Percentiles rank a stretch among this genome's conserved stretches.
Conservation (phyloP, 2,797 vertebrate genomes). For the Xiphophorus birchmanni region DNA sequence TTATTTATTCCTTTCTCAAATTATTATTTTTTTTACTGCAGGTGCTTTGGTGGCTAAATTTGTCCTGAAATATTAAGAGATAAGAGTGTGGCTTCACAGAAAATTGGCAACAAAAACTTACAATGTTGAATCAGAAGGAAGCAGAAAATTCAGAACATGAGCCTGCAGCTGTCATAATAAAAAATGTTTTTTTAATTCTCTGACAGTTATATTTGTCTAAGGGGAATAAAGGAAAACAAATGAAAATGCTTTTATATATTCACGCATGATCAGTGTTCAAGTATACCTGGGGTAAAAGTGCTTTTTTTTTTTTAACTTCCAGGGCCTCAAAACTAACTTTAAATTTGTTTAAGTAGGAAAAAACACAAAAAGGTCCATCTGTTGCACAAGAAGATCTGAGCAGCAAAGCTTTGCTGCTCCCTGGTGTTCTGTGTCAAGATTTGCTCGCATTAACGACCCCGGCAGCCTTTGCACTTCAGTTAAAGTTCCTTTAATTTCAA, state of each 20-base stretch:
- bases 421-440: constrained; percentile 55
- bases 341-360: background rate
- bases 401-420: constrained; percentile 55
- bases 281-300: background rate
- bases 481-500: constrained; percentile 88
- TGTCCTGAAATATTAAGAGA: background rate
- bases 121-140: background rate
- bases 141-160: background rate
- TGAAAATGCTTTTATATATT: background rate
- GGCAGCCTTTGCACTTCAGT: constrained; percentile 46
- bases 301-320: background rate
- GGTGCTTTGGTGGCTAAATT: background rate
- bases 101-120: background rate
- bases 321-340: background rate
- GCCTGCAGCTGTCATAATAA: background rate
- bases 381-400: background rate
- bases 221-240: background rate
- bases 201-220: background rate
- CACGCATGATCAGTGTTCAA: background rate
- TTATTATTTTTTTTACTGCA: background rate
- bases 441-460: background rate
- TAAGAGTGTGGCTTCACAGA: background rate
- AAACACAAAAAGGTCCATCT: background rate
- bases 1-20: background rate
- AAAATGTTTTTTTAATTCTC: background rate